Conservation (phyloP, 35 echinoderm and acorn worm genomes). For the Patiria miniata region DNA sequence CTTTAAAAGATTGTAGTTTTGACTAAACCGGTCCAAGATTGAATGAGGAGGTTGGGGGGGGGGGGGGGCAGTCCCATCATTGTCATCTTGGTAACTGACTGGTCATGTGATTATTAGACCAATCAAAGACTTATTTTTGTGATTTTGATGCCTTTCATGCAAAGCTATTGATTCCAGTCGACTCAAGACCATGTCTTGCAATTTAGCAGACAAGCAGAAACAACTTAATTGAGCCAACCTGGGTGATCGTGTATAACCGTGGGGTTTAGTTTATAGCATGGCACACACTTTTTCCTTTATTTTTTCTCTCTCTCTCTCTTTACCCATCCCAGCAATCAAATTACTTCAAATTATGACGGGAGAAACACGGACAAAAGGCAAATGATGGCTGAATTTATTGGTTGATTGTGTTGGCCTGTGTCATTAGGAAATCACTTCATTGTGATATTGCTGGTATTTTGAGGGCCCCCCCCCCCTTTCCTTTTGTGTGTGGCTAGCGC, state of each 20-base stretch:
- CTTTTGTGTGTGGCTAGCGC: too few relatives aligned
- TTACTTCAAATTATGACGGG: conserved; percentile 25
- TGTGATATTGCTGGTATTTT: not conserved
- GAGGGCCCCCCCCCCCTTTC: too few relatives aligned
- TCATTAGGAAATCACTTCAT: not conserved
- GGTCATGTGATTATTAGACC: not conserved
- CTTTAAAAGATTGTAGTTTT: too few relatives aligned
- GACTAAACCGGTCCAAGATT: too few relatives aligned
- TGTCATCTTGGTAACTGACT: too few relatives aligned
- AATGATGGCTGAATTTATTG: not conserved
- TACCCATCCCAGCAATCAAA: not conserved
- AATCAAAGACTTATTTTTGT: not conserved
- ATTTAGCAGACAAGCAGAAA: not conserved
- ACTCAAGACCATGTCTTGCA: not conserved
- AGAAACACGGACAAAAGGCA: not conserved
- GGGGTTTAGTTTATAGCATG: not conserved
- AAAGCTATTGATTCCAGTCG: too few relatives aligned
- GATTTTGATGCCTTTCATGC: not conserved
- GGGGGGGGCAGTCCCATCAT: too few relatives aligned
- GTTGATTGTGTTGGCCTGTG: not conserved
- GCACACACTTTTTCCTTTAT: not conserved
- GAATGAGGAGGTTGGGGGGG: too few relatives aligned
- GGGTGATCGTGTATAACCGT: not conserved
- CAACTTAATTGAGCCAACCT: not conserved
- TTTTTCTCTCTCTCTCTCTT: not conserved